phyloP scores from a whole-genome alignment of 1,140 invertebrate genomes.

The Eueides isabella region DNA sequence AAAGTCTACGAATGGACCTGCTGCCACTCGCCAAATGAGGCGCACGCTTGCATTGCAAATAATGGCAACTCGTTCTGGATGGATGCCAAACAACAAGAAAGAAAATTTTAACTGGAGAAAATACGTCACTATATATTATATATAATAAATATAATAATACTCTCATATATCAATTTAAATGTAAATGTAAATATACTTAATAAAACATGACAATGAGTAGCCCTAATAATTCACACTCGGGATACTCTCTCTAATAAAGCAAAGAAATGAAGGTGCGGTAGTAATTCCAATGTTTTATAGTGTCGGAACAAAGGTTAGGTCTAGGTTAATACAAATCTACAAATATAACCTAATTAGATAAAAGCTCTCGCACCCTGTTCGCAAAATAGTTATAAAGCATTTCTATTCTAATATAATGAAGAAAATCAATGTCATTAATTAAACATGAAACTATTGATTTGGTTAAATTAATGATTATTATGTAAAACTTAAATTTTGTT shows the following conservation, averaged over 20 bases:
- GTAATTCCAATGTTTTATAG: constrained; percentile 23
- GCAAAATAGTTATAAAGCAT: constrained; percentile 14
- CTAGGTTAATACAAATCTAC: constrained; percentile 35
- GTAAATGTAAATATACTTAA: not conserved
- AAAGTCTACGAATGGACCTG: constrained; percentile 75
- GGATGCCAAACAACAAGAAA: constrained; percentile 50
- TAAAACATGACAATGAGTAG: not conserved
- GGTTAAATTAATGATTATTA: not conserved
- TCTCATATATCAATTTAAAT: no score
- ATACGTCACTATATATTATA: not conserved
- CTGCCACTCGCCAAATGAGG: constrained; percentile 74
- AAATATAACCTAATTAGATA: constrained; percentile 40
- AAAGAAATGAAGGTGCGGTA: constrained; percentile 26
- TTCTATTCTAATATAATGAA: not conserved
- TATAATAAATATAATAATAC: no score
- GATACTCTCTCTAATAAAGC: constrained; percentile 1
- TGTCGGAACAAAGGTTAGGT: constrained; percentile 34
- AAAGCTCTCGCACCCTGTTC: constrained; percentile 30
- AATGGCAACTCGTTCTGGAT: constrained; percentile 58
- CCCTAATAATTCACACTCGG: not conserved
- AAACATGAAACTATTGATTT: not conserved
- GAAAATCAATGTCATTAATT: not conserved
- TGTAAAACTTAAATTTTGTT: not conserved
- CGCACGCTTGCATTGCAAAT: constrained; percentile 67
- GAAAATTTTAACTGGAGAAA: constrained; percentile 41